Base-by-base conservation (phyloP, 2,113 vertebrate species). In the Platichthys stellatus region DNA sequence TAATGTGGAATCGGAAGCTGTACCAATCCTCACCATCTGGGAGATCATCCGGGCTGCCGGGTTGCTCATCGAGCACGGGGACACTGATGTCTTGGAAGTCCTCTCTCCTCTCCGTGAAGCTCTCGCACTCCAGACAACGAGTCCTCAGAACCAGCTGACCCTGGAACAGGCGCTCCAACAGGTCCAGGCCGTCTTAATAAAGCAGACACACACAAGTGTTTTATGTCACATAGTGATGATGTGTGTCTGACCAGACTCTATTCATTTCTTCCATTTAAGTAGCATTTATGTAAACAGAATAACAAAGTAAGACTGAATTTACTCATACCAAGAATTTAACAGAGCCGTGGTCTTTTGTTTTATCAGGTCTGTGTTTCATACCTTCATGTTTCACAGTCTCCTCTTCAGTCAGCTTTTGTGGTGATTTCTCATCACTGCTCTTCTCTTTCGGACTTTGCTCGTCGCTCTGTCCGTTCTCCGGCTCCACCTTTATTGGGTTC, bases 61-160 rank as follows among this genome's bases (percentile, higher is more conserved):
- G 92, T 13, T 97, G 95, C 23, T 98, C 96, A 68, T 99, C 97
- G 64, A 98, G 96, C 59, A 99, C 98, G 0, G 98, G 98, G 45
- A 99, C 97, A 0, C 97, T 99, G 93, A 99, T 98, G 89, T 99
- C 97, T 89, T 99, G 98, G 70, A 99, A 99, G 86, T 98, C 97
- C 89, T 99, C 98, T 80, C 96, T 94, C 83, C 98, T 93, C 76
- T 99, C 98, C 0, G 98, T 98, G 90, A 95, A 97, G 90, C 96
- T 96, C 87, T 99, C 98, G 9, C 98, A 99, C 90, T 99, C 98
- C 91, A 99, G 91, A 74, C 98, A 99, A 35, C 98, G 95, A 2
- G 98, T 99, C 87, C 97, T 93, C 85, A 99, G 89, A 38, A 99
- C 96, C 80, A 99, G 92, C 76, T 95, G 95, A 63, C 98, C 98